Conservation (phyloP, 1,140 invertebrate species). For the Euura saliciscinereae region DNA sequence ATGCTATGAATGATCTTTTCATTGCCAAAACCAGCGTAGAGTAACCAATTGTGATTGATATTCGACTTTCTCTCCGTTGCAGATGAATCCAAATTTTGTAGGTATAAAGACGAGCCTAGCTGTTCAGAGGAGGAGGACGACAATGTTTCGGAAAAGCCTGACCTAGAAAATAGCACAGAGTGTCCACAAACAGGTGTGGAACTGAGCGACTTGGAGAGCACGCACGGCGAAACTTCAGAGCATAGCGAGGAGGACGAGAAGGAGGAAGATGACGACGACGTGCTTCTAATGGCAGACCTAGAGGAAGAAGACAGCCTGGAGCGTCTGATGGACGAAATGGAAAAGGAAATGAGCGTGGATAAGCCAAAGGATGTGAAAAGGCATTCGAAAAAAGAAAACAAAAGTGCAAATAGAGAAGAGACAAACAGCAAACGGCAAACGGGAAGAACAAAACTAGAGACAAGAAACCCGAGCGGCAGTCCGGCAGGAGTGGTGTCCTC, state of each 20-base stretch:
- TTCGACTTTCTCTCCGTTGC: conserved; percentile 13
- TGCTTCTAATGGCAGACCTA: conserved; percentile 53
- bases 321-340: conserved; percentile 56
- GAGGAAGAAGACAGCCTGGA: conserved; percentile 55
- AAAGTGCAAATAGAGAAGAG: conserved; percentile 24
- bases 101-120: conserved; percentile 45
- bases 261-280: conserved; percentile 53
- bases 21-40: too few relatives aligned
- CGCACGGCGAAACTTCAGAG: conserved; percentile 21
- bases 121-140: conserved; percentile 51
- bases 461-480: conserved; percentile 15
- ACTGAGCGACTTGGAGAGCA: conserved; percentile 27
- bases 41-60: too few relatives aligned
- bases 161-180: conserved; percentile 18
- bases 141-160: conserved; percentile 13
- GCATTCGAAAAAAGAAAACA: conserved; percentile 20
- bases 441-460: not conserved
- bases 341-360: conserved; percentile 47
- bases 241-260: conserved; percentile 30
- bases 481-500: not conserved
- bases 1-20: not conserved
- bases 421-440: conserved; percentile 2
- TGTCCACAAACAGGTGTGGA: conserved; percentile 24
- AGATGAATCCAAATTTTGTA: conserved; percentile 51
- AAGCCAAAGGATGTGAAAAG: conserved; percentile 37